Evolutionary conservation across 2,113 vertebrate genomes (phyloP).

Genomic region (Brienomyrus brachyistius): DNA sequence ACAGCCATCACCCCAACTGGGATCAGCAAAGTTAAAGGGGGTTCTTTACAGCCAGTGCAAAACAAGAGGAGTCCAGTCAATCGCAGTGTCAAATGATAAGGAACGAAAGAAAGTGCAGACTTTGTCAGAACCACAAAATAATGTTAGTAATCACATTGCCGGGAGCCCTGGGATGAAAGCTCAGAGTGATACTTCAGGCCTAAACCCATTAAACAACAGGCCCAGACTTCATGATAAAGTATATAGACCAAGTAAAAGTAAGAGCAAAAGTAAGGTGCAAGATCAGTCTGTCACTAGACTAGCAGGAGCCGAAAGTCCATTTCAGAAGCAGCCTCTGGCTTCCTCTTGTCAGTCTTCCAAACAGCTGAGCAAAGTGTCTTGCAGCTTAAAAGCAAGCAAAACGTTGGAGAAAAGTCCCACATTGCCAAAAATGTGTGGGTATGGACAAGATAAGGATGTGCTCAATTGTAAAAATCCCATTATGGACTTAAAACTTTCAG

Average conservation of each 20-base stretch:
- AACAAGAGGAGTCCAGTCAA: constrained; percentile 11
- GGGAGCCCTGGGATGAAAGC: constrained; percentile 45
- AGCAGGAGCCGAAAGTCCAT: constrained; percentile 38
- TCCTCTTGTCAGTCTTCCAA: constrained; percentile 58
- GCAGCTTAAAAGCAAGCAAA: constrained; percentile 41
- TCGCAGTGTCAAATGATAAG: constrained; percentile 47
- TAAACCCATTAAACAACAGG: constrained; percentile 44
- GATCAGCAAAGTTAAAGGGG: constrained; percentile 42
- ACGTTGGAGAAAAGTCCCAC: constrained; percentile 27
- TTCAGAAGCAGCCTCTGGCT: constrained; percentile 50
- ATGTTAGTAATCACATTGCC: constrained; percentile 32
- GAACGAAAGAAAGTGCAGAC: constrained; percentile 45
- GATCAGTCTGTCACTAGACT: constrained; percentile 41
- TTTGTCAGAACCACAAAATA: constrained; percentile 45
- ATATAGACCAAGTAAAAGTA: constrained; percentile 58
- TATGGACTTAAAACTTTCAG: neutral
- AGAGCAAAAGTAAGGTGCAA: constrained; percentile 57
- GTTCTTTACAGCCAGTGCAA: constrained; percentile 44
- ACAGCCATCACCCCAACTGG: constrained; percentile 32
- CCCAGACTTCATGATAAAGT: constrained; percentile 52
- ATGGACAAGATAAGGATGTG: neutral
- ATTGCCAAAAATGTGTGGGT: neutral
- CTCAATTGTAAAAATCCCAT: neutral
- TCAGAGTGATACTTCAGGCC: constrained; percentile 48
- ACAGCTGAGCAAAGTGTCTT: constrained; percentile 44